Evolutionary conservation across 2,113 vertebrate genomes (phyloP).

Genomic region (human): GRCh38 chrX:64186001-64186500

Average conservation of each 20-base stretch:
- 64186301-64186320: slow-evolving; percentile 57
- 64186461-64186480: slow-evolving; percentile 70
- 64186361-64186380: slow-evolving; percentile 74
- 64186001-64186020: background rate
- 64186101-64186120: slow-evolving; percentile 28
- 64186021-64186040: background rate
- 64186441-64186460: slow-evolving; percentile 78
- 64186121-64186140: slow-evolving; percentile 41
- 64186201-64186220: background rate
- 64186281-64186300: slow-evolving; percentile 64
- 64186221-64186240: background rate
- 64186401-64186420: slow-evolving; percentile 87
- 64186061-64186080: background rate
- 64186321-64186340: slow-evolving; percentile 72
- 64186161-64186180: slow-evolving; percentile 55
- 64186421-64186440: slow-evolving; percentile 59
- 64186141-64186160: slow-evolving; percentile 47
- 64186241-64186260: slow-evolving; percentile 44
- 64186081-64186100: slow-evolving; percentile 48
- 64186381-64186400: slow-evolving; percentile 84
- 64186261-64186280: slow-evolving; percentile 67
- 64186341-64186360: slow-evolving; percentile 76
- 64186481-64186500: slow-evolving; percentile 71
- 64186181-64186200: background rate
- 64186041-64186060: slow-evolving; percentile 9